These are phyloP conservation scores for Rhinichthys osculus DNA, from an alignment of 2,797 vertebrate species.

Conservation along the genomic window DNA sequence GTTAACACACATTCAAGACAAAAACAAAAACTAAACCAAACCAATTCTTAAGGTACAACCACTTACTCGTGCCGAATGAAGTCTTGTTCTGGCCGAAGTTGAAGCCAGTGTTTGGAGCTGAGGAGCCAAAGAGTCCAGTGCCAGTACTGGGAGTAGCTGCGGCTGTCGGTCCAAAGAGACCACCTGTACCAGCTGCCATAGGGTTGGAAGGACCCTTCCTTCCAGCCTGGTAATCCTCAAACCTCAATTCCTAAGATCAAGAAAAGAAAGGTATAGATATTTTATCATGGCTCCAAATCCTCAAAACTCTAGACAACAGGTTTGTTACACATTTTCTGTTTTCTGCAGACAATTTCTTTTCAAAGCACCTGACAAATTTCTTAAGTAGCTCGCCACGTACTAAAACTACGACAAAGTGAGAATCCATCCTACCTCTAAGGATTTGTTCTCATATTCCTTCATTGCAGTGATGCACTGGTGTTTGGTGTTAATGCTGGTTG, in stretches of 20 bases:
- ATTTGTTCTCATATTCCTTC: constrained; percentile 99
- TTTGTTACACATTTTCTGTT: neutral
- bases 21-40: neutral
- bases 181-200: constrained; percentile 79
- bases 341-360: neutral
- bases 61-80: constrained; percentile 86
- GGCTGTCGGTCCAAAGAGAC: constrained; percentile 84
- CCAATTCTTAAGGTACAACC: neutral
- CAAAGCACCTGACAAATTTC: neutral
- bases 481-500: constrained; percentile 96
- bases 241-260: constrained; percentile 84
- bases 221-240: constrained; percentile 95
- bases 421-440: constrained; percentile 85
- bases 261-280: neutral
- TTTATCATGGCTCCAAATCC: neutral
- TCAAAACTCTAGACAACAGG: neutral
- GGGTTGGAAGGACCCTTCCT: constrained; percentile 92
- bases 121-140: constrained; percentile 88
- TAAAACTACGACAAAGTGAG: neutral
- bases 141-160: constrained; percentile 84
- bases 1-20: neutral
- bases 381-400: neutral
- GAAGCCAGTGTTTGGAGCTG: constrained; percentile 86
- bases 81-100: constrained; percentile 90
- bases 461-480: constrained; percentile 99